Percentiles rank a stretch among this genome's conserved stretches.
Conservation (phyloP, 2,888 invertebrate species). For the Herminia tarsipennalis region DNA sequence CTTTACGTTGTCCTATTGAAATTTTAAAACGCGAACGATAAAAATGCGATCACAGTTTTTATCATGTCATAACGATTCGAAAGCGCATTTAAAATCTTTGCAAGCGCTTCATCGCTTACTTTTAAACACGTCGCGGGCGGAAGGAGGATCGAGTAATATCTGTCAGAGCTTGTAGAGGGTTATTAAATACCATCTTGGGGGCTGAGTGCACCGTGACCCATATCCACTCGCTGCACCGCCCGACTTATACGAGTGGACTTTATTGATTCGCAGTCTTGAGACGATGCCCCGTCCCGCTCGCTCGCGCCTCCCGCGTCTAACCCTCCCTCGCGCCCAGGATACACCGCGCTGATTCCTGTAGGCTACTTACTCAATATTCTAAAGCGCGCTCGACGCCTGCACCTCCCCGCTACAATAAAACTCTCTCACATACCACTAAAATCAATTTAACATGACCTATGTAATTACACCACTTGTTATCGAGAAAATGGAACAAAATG, state of each 20-base stretch:
- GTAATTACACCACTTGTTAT: background rate
- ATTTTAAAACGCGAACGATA: conserved; percentile 33
- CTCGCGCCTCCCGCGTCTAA: conserved; percentile 42
- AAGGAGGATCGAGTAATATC: conserved; percentile 68
- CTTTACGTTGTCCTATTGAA: conserved; percentile 26
- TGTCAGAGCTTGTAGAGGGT: conserved; percentile 68
- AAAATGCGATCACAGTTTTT: conserved; percentile 46
- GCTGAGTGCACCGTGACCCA: conserved; percentile 83
- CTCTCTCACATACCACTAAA: background rate
- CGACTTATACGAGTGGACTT: conserved; percentile 84
- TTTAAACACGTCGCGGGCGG: conserved; percentile 47
- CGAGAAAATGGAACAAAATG: conserved; percentile 1
- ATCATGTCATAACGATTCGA: conserved; percentile 52
- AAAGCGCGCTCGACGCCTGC: conserved; percentile 71
- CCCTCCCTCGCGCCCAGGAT: conserved; percentile 36
- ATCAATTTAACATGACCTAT: background rate
- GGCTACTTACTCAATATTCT: conserved; percentile 83
- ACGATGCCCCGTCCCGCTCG: conserved; percentile 73
- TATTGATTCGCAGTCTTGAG: conserved; percentile 87
- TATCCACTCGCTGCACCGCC: conserved; percentile 78
- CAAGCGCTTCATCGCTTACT: conserved; percentile 45
- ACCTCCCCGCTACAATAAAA: conserved; percentile 50
- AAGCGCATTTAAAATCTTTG: conserved; percentile 53
- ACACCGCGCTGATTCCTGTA: conserved; percentile 53
- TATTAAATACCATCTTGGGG: conserved; percentile 77